A percentile compares a stretch with the other conserved stretches of the same genome.
Evolutionary conservation across 2,113 vertebrate genomes (phyloP).

Genomic region (Scalopus aquaticus): DNA sequence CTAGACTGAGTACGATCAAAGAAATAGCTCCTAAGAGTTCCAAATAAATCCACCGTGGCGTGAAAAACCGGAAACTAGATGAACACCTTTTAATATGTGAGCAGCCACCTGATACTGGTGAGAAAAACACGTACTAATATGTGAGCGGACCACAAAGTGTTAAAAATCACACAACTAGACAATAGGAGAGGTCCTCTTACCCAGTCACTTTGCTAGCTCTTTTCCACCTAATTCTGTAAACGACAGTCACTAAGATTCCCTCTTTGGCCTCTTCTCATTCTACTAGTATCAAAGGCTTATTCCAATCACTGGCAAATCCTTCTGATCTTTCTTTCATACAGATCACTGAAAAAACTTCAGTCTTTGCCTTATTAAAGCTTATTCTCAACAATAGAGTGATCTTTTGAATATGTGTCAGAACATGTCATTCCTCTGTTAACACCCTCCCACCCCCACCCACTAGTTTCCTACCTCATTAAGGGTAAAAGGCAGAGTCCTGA

Average conservation of each 20-base stretch:
- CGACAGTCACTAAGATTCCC: neutral
- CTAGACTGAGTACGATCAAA: no score
- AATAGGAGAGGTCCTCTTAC: neutral
- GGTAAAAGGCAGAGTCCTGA: neutral
- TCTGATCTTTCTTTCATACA: neutral
- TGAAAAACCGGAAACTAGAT: no score
- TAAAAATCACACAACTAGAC: neutral
- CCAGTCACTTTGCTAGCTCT: constrained; percentile 14
- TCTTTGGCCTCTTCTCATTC: neutral
- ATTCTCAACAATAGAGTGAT: neutral
- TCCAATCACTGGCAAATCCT: neutral
- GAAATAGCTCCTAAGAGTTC: no score
- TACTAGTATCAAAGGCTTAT: neutral
- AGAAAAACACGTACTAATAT: no score
- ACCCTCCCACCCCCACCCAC: neutral
- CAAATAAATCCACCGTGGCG: no score
- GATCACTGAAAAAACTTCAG: neutral
- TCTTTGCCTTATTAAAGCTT: neutral
- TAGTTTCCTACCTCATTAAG: neutral
- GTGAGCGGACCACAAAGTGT: no score
- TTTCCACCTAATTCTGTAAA: neutral
- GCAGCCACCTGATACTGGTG: no score
- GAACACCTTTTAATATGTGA: no score
- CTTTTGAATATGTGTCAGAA: constrained; percentile 15
- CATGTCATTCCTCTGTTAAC: neutral